Base-by-base conservation (phyloP, 2,113 vertebrate species). In the Candoia aspera region DNA sequence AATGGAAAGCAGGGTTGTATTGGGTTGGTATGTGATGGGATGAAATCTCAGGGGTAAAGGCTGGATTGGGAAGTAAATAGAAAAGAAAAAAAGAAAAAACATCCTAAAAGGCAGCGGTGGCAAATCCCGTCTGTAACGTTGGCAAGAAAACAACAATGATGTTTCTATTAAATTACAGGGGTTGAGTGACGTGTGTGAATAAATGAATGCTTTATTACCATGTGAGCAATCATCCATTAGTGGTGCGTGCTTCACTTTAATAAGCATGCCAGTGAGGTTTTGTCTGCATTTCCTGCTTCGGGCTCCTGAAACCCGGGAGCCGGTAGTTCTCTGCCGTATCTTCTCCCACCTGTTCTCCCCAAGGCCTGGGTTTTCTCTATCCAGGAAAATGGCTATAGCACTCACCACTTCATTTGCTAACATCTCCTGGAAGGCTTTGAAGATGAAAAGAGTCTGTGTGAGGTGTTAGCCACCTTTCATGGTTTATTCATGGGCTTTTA, bases 401-500 rank as follows among this genome's bases (percentile, higher is more conserved):
- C 15, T 6, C 23, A 23, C 29, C 6, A 6, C n/a, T 84, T 96
- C 96, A 95, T 96, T 96, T 95, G 88, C 90, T 91, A 84, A 49
- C 2, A 8, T 29, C 94, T 94, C 93, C 87, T 94, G 94, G 91
- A 90, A 93, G 49, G 94, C 96, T 96, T 87, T 87, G 91, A 90
- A 93, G 95, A 96, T 96, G 94, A 96, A 96, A 96, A 95, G 94
- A 93, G 92, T 26, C 87, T 94, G 68, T 8, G 93, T 92, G 87
- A 93, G 88, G 95, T 1, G 1, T 24, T 53, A 62, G 91, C 91
- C 59, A 88, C 68, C 91, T 88, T 92, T 96, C 94, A 96, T 96
- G 95, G 94, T 94, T 97, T 96, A 96, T 96, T 96, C 94, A 96
- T 95, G 93, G 92, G 0, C 91, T 95, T 95, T 95, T 94, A 85